Base-by-base conservation (phyloP, 2,113 vertebrate species). In the Cavia porcellus region DNA sequence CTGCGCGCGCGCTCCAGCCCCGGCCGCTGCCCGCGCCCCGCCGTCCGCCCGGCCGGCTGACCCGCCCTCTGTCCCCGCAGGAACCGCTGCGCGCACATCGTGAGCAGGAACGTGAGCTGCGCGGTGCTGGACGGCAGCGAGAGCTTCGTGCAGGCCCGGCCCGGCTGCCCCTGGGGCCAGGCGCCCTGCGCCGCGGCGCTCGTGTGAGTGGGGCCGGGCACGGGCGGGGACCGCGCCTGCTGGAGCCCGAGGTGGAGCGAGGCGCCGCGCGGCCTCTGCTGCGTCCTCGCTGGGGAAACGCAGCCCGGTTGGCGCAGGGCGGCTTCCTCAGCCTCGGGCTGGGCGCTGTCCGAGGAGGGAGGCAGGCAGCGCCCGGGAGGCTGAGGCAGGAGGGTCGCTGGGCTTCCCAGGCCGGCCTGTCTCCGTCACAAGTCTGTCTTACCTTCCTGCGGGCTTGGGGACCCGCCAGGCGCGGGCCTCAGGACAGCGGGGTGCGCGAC, bases 41-140 rank as follows among this genome's bases (percentile, higher is more conserved):
- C 50, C 14, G 10, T 2, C 52, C 7, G 55, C 55, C 7, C 45
- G 15, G 47, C 77, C 45, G 5, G 80, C 50, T 12, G 20, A 57
- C 80, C 32, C 35, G 80, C 80, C 19, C 57, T 6, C 20, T 96
- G 87, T 96, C 85, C 80, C 97, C 97, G 61, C 98, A 99, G 99
- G 98, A 99, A 99, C 98, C 99, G 99, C 99, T 99, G 99, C 98
- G 99, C 99, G 35, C 99, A 99, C 96, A 99, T 99, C 0, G 99
- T 99, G 98, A 99, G 99, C 97, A 99, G 98, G 98, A 99, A 99
- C 91, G 99, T 99, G 98, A 99, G 99, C 98, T 99, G 99, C 96
- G 99, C 99, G 1, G 99, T 99, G 64, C 98, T 99, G 96, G 99
- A 99, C 97, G 99, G 99, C 72, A 99, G 99, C 8, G 99, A 99